phyloP scores from a whole-genome alignment of 2,888 invertebrate genomes.

The Xestia sexstrigata region DNA sequence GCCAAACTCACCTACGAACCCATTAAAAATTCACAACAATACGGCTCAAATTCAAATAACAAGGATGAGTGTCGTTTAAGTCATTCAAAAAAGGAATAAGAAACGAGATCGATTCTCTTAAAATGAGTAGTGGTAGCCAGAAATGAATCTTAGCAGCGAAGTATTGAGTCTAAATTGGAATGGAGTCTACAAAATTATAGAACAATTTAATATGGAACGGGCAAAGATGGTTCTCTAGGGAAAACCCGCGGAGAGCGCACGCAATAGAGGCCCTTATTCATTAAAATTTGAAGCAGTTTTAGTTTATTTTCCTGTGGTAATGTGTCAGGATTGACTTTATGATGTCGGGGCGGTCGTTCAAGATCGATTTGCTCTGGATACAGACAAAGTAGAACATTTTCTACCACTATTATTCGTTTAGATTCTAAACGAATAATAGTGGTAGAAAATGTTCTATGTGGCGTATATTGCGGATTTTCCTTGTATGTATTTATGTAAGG shows the following conservation, averaged over 20 bases:
- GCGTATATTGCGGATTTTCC: constrained; percentile 34
- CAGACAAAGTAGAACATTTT: constrained; percentile 65
- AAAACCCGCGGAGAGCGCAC: constrained; percentile 78
- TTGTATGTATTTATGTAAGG: constrained; percentile 4
- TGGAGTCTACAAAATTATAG: constrained; percentile 77
- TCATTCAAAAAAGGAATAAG: constrained; percentile 67
- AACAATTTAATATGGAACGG: constrained; percentile 88
- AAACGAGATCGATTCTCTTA: constrained; percentile 89
- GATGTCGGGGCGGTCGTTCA: constrained; percentile 63
- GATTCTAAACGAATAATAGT: too few relatives aligned
- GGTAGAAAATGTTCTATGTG: constrained; percentile 70
- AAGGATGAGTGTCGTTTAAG: constrained; percentile 65
- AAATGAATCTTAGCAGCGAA: constrained; percentile 47
- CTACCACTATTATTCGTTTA: too few relatives aligned
- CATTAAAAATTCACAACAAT: constrained; percentile 19
- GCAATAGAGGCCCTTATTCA: constrained; percentile 70
- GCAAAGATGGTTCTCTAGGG: constrained; percentile 90
- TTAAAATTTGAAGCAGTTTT: constrained; percentile 27
- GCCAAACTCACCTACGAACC: constrained; percentile 55
- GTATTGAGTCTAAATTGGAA: constrained; percentile 66
- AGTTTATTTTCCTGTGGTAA: constrained; percentile 69
- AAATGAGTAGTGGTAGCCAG: constrained; percentile 66
- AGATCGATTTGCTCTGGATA: constrained; percentile 88
- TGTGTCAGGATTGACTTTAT: constrained; percentile 73
- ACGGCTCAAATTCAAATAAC: constrained; percentile 67